A percentile compares a stretch with the other conserved stretches of the same genome.
These are phyloP conservation scores for Florisuga fusca DNA, from an alignment of 2,797 vertebrate species.

Conservation along the genomic window DNA sequence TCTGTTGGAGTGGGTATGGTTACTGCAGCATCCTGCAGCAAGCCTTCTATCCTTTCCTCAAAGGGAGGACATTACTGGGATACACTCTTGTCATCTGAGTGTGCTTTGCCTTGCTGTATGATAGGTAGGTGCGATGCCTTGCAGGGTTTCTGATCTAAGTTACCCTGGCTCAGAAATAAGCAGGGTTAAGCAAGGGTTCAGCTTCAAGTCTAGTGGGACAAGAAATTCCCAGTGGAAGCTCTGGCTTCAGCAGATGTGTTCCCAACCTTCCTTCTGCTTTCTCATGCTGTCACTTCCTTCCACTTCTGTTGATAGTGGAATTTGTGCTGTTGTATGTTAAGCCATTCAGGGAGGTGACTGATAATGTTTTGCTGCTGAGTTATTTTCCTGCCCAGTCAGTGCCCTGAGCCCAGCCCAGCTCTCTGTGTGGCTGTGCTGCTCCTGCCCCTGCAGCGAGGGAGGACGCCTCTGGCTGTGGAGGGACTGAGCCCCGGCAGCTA, in stretches of 20 bases:
- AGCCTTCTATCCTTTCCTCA: neutral
- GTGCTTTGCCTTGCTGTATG: neutral
- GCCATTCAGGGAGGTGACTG: neutral
- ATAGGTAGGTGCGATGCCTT: neutral
- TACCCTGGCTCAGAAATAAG: neutral
- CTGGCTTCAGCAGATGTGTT: neutral
- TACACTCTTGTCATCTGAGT: rapidly evolving
- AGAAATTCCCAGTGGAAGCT: neutral
- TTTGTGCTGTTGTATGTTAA: neutral
- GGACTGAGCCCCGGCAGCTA: neutral
- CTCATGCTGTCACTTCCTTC: neutral
- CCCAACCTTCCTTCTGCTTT: neutral
- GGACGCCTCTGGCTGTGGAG: neutral
- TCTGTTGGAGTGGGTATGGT: neutral
- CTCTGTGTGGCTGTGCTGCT: too few species aligned
- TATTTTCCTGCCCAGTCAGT: neutral
- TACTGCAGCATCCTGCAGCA: neutral
- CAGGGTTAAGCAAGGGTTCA: neutral
- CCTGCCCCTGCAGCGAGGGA: rapidly evolving
- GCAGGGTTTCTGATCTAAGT: too few species aligned
- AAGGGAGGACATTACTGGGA: too few species aligned
- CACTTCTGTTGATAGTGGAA: rapidly evolving
- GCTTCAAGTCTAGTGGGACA: neutral
- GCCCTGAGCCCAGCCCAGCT: neutral
- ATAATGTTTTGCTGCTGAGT: neutral